Conservation (phyloP, 2,888 invertebrate species). For the Ernsta delagoae region DNA sequence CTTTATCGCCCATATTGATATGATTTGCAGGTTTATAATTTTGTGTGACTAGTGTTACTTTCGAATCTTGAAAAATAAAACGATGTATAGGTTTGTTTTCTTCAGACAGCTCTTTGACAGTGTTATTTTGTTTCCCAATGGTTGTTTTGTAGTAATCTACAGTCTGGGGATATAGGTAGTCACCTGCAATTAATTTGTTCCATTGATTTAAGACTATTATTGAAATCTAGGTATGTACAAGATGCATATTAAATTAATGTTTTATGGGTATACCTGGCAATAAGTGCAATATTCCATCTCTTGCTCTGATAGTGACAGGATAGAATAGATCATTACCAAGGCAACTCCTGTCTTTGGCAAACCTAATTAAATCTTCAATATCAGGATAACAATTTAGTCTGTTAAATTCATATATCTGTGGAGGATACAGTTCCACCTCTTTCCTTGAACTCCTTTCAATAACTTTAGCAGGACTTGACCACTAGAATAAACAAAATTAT, state of each 20-base stretch:
- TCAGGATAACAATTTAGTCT: conserved; percentile 84
- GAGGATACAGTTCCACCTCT: conserved; percentile 86
- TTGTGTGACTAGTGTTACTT: conserved; percentile 52
- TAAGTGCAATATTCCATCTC: conserved; percentile 84
- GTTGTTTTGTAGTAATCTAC: conserved; percentile 64
- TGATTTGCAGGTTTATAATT: conserved; percentile 67
- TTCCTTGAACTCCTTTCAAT: conserved; percentile 66
- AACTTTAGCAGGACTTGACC: conserved; percentile 85
- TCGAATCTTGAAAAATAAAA: conserved; percentile 51
- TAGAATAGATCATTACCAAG: conserved; percentile 81
- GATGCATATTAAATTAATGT: background rate
- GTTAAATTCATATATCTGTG: conserved; percentile 91
- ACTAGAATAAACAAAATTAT: conserved; percentile 79
- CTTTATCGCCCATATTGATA: conserved; percentile 69
- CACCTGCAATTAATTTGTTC: conserved; percentile 69
- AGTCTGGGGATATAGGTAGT: conserved; percentile 72
- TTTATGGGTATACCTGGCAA: conserved; percentile 82
- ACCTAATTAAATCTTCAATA: conserved; percentile 83
- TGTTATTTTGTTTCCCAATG: conserved; percentile 45
- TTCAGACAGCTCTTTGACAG: conserved; percentile 20
- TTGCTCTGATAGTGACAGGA: conserved; percentile 82
- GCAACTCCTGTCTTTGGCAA: conserved; percentile 83
- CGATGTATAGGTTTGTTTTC: conserved; percentile 55
- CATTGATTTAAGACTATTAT: background rate
- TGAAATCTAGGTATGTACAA: background rate